phyloP scores from a whole-genome alignment of 1,140 invertebrate species.

The Zophobas atratus region DNA sequence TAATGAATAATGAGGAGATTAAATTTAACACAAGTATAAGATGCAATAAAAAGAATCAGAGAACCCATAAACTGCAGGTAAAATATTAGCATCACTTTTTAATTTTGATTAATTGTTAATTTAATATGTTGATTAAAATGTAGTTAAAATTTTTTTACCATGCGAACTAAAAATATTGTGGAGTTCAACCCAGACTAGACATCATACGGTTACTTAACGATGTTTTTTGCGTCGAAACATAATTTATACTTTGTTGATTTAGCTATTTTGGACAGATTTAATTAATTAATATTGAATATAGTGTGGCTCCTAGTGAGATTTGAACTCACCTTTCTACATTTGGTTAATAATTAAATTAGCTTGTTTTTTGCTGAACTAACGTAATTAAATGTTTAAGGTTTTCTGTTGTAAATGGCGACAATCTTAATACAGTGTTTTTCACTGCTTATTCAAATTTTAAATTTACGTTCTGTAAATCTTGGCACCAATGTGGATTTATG shows the following conservation, averaged over 20 bases:
- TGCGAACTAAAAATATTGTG: constrained; percentile 7
- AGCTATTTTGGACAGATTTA: constrained; percentile 8
- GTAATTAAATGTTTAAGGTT: neutral
- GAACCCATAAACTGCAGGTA: neutral
- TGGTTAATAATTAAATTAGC: constrained; percentile 18
- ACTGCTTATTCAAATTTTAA: no score
- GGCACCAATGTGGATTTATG: no score
- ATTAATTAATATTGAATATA: constrained; percentile 23
- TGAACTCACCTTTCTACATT: constrained; percentile 24
- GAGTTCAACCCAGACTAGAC: neutral
- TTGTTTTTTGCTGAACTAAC: neutral
- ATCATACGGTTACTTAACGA: neutral
- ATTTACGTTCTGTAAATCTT: no score
- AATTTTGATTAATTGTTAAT: no score
- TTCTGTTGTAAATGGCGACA: neutral
- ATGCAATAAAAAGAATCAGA: no score
- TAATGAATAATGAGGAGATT: no score
- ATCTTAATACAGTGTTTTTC: neutral
- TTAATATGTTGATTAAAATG: constrained; percentile 4
- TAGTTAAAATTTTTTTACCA: neutral
- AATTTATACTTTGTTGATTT: constrained; percentile 32
- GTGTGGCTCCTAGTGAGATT: constrained; percentile 25
- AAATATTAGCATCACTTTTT: neutral
- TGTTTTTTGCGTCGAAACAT: constrained; percentile 5
- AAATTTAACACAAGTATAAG: no score